A percentile compares a stretch with the other conserved stretches of the same genome.
These are phyloP conservation scores for Silurus glanis DNA, from an alignment of 2,113 vertebrate species.

Conservation along the genomic window DNA sequence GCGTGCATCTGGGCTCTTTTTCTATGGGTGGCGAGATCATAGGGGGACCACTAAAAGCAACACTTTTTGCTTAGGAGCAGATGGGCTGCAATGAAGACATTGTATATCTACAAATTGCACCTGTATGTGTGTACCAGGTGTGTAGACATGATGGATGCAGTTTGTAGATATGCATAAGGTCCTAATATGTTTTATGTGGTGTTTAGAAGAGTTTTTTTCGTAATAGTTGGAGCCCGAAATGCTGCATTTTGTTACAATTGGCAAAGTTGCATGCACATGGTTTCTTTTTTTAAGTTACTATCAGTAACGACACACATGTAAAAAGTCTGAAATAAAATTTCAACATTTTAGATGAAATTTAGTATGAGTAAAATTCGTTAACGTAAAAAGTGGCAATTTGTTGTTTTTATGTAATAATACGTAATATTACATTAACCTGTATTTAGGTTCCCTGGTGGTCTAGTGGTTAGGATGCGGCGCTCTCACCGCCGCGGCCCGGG, in stretches of 20 bases:
- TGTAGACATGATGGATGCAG: background rate
- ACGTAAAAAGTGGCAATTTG: too few species aligned
- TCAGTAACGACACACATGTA: too few species aligned
- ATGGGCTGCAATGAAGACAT: background rate
- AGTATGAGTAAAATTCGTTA: too few species aligned
- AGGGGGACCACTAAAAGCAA: background rate
- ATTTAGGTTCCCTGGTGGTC: slow-evolving; percentile 66
- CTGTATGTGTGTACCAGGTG: background rate
- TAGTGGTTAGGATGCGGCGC: slow-evolving; percentile 66
- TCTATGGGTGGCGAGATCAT: background rate
- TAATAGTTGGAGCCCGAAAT: too few species aligned
- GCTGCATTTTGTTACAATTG: too few species aligned
- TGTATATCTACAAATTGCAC: background rate
- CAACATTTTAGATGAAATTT: too few species aligned
- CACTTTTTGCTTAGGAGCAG: background rate
- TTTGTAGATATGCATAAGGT: background rate
- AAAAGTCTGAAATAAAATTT: too few species aligned
- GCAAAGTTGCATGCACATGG: too few species aligned
- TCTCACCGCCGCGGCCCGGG: slow-evolving; percentile 65
- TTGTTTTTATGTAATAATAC: too few species aligned
- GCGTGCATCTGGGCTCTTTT: background rate
- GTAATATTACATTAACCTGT: too few species aligned
- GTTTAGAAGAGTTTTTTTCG: too few species aligned
- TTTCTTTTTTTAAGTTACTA: too few species aligned
- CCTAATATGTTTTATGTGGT: background rate